A percentile compares a stretch with the other conserved stretches of the same genome.
phyloP scores from a whole-genome alignment of 2,113 vertebrate genomes.

The Scolopax mira region DNA sequence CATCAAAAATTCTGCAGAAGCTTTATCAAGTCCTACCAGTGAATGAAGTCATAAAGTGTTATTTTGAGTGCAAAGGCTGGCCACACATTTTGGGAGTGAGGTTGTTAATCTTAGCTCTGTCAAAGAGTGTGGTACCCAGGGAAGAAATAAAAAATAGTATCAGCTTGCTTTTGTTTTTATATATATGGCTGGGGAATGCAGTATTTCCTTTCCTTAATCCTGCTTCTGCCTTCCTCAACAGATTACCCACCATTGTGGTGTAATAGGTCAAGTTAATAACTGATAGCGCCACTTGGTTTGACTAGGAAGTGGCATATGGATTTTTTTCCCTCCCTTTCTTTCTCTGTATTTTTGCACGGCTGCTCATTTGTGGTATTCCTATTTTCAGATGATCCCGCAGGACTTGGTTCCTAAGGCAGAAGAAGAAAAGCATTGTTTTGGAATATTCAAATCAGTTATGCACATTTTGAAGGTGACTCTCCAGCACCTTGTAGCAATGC shows the following conservation, averaged over 20 bases:
- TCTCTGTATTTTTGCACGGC: accelerated
- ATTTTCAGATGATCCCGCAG: neutral
- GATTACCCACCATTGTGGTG: neutral
- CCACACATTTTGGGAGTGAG: neutral
- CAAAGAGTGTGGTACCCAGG: neutral
- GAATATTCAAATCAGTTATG: neutral
- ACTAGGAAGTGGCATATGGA: accelerated
- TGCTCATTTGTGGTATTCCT: neutral
- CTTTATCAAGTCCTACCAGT: neutral
- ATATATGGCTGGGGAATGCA: neutral
- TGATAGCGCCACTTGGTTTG: neutral
- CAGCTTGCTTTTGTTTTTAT: constrained; percentile 1
- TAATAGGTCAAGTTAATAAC: neutral
- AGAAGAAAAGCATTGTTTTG: neutral
- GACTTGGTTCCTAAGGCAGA: neutral
- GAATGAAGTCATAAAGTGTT: neutral
- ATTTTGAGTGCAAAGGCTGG: neutral
- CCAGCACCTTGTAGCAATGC: neutral
- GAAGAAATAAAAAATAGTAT: neutral
- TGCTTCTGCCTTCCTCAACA: neutral
- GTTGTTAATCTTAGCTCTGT: neutral
- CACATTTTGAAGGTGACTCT: neutral
- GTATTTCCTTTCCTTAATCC: neutral
- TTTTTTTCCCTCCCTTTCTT: accelerated
- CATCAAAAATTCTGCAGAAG: constrained; percentile 7